Conservation (phyloP, 1,140 invertebrate species). For the Conopomorpha cramerella region DNA sequence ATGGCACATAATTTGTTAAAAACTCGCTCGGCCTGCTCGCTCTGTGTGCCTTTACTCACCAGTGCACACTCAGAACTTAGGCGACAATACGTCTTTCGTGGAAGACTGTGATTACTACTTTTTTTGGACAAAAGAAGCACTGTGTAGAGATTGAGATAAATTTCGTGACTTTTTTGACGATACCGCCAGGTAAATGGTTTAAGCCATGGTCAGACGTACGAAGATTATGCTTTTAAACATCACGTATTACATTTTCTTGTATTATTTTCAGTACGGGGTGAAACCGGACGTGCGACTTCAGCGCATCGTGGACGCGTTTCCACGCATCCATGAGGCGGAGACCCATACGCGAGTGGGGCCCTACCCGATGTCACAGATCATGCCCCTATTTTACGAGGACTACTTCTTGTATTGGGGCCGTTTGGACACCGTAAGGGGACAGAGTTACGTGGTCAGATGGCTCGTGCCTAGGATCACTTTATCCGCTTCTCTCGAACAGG, state of each 20-base stretch:
- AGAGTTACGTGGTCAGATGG: conserved; percentile 26
- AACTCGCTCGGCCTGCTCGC: no score
- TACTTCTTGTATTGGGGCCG: conserved; percentile 76
- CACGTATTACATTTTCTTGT: conserved; percentile 4
- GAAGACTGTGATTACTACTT: no score
- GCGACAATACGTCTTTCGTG: no score
- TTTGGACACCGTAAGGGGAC: conserved; percentile 18
- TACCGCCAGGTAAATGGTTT: no score
- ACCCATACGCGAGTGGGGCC: conserved; percentile 53
- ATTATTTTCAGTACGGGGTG: conserved; percentile 53
- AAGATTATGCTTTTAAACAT: conserved; percentile 1
- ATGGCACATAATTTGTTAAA: no score
- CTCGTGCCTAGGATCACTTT: conserved; percentile 26
- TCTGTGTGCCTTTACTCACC: no score
- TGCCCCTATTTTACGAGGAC: conserved; percentile 61
- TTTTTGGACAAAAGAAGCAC: no score
- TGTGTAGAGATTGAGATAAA: neutral
- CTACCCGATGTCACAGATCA: conserved; percentile 48
- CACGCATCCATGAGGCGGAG: conserved; percentile 51
- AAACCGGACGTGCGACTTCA: conserved; percentile 50
- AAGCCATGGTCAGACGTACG: no score
- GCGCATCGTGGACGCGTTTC: conserved; percentile 53
- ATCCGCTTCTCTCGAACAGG: conserved; percentile 35
- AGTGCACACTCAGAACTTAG: no score
- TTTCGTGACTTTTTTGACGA: neutral